phyloP scores from a whole-genome alignment of 1,140 invertebrate species.

The Neodiprion fabricii region DNA sequence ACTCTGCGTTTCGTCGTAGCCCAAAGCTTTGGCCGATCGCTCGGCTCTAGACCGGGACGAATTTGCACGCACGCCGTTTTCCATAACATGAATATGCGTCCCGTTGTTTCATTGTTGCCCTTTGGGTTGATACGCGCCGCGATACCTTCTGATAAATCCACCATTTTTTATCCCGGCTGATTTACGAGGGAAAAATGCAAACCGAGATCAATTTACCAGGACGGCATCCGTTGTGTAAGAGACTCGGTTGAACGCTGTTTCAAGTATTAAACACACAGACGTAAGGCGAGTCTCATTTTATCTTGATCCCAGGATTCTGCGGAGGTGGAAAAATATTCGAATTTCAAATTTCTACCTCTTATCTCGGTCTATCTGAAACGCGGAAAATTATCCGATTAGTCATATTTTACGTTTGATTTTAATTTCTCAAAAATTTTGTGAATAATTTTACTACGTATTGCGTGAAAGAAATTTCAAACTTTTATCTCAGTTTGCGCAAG shows the following conservation, averaged over 20 bases:
- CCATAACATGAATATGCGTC: slow-evolving; percentile 7
- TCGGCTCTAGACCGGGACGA: too few relatives aligned
- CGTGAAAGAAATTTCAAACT: too few relatives aligned
- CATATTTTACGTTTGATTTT: too few relatives aligned
- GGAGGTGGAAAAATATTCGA: background rate
- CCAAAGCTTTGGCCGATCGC: too few relatives aligned
- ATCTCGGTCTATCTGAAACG: too few relatives aligned
- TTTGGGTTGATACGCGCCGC: background rate
- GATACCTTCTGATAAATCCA: background rate
- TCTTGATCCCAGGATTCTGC: background rate
- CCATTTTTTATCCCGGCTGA: background rate
- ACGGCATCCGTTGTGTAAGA: background rate
- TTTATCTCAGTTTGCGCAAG: too few relatives aligned
- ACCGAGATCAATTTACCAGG: background rate
- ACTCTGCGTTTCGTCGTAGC: too few relatives aligned
- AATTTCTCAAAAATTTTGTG: background rate
- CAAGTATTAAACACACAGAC: background rate
- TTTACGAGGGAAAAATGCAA: slow-evolving; percentile 2
- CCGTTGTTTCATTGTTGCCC: slow-evolving; percentile 1
- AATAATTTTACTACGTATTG: background rate
- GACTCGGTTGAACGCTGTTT: background rate
- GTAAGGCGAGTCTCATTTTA: slow-evolving; percentile 1
- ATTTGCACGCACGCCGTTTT: background rate
- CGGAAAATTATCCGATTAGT: too few relatives aligned
- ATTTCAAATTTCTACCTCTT: background rate